Conservation (phyloP, 1,140 invertebrate species). For the Oryctes rhinoceros region DNA sequence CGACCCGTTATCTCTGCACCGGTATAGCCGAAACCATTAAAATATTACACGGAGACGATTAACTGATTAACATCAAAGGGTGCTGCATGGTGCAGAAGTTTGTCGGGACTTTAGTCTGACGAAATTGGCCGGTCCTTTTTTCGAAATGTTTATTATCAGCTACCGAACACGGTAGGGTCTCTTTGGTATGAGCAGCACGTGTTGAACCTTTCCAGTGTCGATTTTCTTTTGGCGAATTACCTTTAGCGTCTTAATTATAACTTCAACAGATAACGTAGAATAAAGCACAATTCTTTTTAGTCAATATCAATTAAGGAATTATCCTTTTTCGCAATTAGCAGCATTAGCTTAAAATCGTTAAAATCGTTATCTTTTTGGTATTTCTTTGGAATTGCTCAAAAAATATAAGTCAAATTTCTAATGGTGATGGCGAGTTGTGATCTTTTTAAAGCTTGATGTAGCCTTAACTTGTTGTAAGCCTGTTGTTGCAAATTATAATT, state of each 20-base stretch:
- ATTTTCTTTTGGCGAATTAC: neutral
- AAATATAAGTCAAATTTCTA: too few species aligned
- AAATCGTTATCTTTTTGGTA: too few species aligned
- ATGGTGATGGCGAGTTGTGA: too few species aligned
- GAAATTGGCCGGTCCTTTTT: neutral
- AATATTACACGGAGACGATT: slow-evolving; percentile 8
- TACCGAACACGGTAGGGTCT: neutral
- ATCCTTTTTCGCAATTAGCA: too few species aligned
- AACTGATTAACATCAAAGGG: slow-evolving; percentile 8
- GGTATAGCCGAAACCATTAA: neutral
- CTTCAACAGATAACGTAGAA: neutral
- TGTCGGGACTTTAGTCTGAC: neutral
- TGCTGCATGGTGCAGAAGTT: neutral
- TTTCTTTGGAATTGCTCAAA: too few species aligned
- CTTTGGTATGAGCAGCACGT: neutral
- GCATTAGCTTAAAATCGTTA: too few species aligned
- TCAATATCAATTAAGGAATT: too few species aligned
- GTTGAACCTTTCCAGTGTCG: neutral
- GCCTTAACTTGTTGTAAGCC: too few species aligned
- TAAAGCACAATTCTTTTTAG: neutral
- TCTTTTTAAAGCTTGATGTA: too few species aligned
- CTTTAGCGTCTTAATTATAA: neutral
- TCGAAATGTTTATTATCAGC: neutral
- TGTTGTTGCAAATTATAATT: too few species aligned
- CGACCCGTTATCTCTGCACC: neutral